A percentile compares a stretch with the other conserved stretches of the same genome.
Conservation (phyloP, 2,797 vertebrate species). For the Helarctos malayanus region DNA sequence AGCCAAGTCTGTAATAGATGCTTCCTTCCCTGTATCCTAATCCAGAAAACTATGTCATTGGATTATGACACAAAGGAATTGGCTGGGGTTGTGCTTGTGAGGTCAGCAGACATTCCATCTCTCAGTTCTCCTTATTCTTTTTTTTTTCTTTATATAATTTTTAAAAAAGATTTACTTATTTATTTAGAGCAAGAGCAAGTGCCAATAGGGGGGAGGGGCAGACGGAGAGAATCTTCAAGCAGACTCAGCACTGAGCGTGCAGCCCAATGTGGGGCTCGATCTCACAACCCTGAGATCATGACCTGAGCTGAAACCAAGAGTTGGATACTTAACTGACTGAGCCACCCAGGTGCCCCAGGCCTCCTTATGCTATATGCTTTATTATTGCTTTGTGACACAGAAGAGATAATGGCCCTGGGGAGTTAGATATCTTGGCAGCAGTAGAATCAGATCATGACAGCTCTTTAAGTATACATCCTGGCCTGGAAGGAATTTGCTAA, state of each 20-base stretch:
- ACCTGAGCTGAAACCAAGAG: neutral
- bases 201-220: neutral
- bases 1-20: neutral
- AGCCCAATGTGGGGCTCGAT: neutral
- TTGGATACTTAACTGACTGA: neutral
- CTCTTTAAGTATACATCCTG: conserved; percentile 31
- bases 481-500: neutral
- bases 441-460: neutral
- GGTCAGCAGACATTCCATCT: conserved; percentile 61
- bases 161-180: neutral
- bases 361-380: neutral
- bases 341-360: neutral
- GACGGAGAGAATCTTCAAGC: neutral
- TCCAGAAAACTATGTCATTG: conserved; percentile 68
- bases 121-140: neutral
- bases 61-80: neutral
- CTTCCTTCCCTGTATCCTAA: conserved; percentile 19
- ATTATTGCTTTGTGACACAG: conserved; percentile 11
- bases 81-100: conserved; percentile 52
- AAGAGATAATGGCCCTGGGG: neutral
- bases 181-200: neutral
- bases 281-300: neutral
- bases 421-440: neutral
- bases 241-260: neutral
- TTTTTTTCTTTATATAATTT: neutral